Evolutionary conservation across 2,888 invertebrate genomes (phyloP).

Genomic region (Papilio elwesi): DNA sequence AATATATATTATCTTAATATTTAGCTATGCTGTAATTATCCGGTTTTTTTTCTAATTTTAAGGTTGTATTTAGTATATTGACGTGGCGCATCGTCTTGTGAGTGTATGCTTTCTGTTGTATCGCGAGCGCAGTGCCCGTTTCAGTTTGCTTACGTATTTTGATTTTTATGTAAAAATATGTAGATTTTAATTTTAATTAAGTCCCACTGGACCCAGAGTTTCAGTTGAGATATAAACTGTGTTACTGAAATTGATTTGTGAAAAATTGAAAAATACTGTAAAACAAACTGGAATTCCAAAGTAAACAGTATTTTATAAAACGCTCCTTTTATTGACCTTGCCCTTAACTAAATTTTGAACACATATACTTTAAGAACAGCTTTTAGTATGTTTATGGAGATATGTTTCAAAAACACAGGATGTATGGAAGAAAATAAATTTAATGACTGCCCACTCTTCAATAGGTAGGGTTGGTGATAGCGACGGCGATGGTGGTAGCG

Average conservation of each 20-base stretch:
- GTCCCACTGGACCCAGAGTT: conserved; percentile 65
- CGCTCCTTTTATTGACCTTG: conserved; percentile 41
- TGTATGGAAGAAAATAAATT: too few relatives aligned
- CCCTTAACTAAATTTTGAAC: not conserved
- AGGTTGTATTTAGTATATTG: conserved; percentile 67
- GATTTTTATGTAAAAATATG: conserved; percentile 69
- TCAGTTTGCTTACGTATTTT: conserved; percentile 62
- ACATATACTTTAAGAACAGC: too few relatives aligned
- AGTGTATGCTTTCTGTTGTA: conserved; percentile 52
- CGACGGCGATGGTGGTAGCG: too few relatives aligned
- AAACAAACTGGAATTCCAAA: conserved; percentile 83
- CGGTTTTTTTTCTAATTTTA: conserved; percentile 75
- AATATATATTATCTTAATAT: conserved; percentile 76
- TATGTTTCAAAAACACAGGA: too few relatives aligned
- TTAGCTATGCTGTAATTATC: conserved; percentile 80
- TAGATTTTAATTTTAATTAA: conserved; percentile 58
- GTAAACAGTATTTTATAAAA: conserved; percentile 83
- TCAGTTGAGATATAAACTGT: conserved; percentile 73
- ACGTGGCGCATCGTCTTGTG: conserved; percentile 56
- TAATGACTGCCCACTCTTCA: too few relatives aligned
- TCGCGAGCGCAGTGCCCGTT: conserved; percentile 54
- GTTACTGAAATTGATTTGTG: conserved; percentile 78
- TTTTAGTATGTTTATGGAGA: too few relatives aligned
- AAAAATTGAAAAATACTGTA: conserved; percentile 79
- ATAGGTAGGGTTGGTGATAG: too few relatives aligned